Base-by-base conservation (phyloP, 2,797 vertebrate species). In the Epinephelus malabaricus region DNA sequence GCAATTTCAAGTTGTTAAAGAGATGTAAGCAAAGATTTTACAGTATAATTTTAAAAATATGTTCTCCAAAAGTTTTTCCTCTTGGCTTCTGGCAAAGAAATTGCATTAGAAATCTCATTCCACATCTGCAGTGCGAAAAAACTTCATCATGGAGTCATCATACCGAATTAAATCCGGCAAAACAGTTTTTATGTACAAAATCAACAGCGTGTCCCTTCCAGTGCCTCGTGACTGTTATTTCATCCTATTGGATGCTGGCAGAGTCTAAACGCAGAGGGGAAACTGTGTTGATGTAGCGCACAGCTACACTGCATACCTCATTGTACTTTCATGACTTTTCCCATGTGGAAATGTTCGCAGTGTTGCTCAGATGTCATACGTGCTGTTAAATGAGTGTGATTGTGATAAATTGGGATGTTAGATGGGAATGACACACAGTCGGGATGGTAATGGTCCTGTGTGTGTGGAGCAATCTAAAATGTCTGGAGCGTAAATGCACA, bases 381-480 rank as follows among this genome's bases (percentile, higher is more conserved):
- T 69, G 89, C 82, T 80, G 87, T 87, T 95, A 94, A 95, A 94
- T 91, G 88, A 93, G 92, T 88, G 84, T 91, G 93, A 93, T 94
- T 93, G 90, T 94, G 95, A 95, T 94, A 88, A 95, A 96, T 95
- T 94, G 88, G 92, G 90, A 91, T 80, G 88, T 92, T 94, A 81
- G 93, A 94, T 90, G 80, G 89, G 89, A 92, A 90, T 93, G 94
- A 93, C 94, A 94, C 88, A 61, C 87, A 83, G 92, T 92, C 89
- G 66, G 89, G 86, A 94, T 87, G 86, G 90, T 95, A 95, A 95
- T 95, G 83, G 85, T 81, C 60, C 69, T 85, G 71, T 88, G 87
- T 92, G 86, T 90, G 88, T 71, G 84, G 73, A 92, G 92, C 91
- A 92, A 94, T 94, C 91, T 82, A 84, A 92, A 90, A 92, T 84